Conservation (phyloP, 2,888 invertebrate genomes). For the Lapara coniferarum region DNA sequence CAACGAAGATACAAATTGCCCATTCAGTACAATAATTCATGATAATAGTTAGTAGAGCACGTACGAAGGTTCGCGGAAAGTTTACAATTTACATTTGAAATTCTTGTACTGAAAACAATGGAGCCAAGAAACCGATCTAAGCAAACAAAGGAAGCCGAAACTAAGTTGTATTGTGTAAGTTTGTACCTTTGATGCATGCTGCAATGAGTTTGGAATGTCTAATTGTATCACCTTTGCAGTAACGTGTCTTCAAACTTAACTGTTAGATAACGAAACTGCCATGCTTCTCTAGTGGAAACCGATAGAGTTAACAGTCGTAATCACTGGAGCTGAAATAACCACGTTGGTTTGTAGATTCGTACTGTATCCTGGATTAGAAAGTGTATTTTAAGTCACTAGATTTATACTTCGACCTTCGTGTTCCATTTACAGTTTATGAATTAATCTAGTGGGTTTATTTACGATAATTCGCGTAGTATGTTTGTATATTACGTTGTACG, state of each 20-base stretch:
- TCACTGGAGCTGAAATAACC: neutral
- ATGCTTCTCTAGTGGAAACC: neutral
- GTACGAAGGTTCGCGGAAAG: conserved; percentile 37
- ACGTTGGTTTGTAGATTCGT: neutral
- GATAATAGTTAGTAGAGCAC: conserved; percentile 39
- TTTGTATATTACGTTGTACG: neutral
- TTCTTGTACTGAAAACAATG: conserved; percentile 51
- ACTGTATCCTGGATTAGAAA: neutral
- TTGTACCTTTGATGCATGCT: conserved; percentile 43
- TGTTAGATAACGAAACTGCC: conserved; percentile 4
- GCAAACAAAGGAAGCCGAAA: conserved; percentile 53
- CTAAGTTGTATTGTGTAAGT: conserved; percentile 60
- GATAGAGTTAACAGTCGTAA: conserved; percentile 6
- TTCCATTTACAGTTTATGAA: neutral
- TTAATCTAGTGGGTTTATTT: neutral
- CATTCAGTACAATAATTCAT: conserved; percentile 30
- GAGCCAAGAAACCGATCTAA: conserved; percentile 40
- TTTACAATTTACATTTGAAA: conserved; percentile 52
- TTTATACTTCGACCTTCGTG: neutral
- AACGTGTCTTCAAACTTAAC: conserved; percentile 9
- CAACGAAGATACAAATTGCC: conserved; percentile 23
- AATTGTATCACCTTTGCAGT: conserved; percentile 23
- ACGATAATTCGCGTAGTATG: neutral
- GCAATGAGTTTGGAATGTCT: conserved; percentile 44
- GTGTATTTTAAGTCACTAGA: neutral